Conservation (phyloP, 2,113 vertebrate species). For the Daphoenositta chrysoptera region DNA sequence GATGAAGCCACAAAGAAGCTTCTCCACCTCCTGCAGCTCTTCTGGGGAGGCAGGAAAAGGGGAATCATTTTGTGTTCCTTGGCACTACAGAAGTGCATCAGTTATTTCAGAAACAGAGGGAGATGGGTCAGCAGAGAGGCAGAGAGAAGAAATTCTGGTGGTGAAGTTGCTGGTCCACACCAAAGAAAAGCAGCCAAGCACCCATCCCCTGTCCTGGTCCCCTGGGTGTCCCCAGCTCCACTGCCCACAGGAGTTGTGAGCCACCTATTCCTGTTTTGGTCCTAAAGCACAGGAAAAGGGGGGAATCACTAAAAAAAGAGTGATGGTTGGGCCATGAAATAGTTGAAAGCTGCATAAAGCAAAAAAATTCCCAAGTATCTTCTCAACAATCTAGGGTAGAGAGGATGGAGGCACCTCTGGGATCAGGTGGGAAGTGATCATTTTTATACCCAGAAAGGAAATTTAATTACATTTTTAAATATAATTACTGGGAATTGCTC, state of each 20-base stretch:
- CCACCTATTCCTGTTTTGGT: background rate
- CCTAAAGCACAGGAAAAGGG: background rate
- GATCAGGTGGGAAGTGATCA: background rate
- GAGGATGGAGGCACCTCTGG: background rate
- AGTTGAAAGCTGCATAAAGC: background rate
- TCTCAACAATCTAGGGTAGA: background rate
- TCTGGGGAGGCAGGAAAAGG: background rate
- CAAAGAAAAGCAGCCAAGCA: background rate
- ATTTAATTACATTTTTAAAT: background rate
- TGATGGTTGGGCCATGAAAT: background rate
- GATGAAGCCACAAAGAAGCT: background rate
- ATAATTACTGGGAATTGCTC: background rate
- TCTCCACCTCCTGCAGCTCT: background rate
- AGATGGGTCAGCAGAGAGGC: background rate
- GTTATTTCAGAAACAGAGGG: background rate
- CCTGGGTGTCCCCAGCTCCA: background rate
- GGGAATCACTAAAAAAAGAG: background rate
- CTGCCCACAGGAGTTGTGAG: background rate
- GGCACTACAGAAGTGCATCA: background rate
- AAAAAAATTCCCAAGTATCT: background rate
- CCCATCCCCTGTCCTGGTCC: background rate
- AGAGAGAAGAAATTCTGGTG: background rate
- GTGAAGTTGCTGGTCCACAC: background rate
- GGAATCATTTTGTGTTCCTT: background rate
- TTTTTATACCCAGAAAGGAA: background rate